phyloP scores from a whole-genome alignment of 53 echinoderm and acorn worm species.

The Astropecten irregularis region DNA sequence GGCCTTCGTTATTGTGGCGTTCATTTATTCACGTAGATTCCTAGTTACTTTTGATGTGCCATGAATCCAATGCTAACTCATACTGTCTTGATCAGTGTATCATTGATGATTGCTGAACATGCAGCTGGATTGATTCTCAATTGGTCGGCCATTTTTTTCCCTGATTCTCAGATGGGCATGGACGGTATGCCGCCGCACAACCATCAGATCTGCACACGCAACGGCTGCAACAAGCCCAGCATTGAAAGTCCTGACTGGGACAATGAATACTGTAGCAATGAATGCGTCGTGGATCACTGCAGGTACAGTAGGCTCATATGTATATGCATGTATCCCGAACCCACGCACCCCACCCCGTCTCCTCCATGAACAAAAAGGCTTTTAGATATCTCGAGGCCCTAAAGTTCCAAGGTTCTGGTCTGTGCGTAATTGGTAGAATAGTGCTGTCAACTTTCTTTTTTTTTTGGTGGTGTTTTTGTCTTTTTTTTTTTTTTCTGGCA shows the following conservation, averaged over 20 bases:
- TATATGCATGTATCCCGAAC: neutral
- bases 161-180: constrained; percentile 45
- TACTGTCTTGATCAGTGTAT: too few species aligned
- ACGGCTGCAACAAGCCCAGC: constrained; percentile 85
- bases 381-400: neutral
- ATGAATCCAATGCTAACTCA: too few species aligned
- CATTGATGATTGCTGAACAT: too few species aligned
- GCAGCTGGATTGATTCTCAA: too few species aligned
- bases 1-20: too few species aligned
- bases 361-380: neutral
- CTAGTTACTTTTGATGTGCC: too few species aligned
- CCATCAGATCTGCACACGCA: constrained; percentile 84
- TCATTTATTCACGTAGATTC: too few species aligned
- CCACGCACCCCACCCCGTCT: too few species aligned
- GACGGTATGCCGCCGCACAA: constrained; percentile 47
- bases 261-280: constrained; percentile 97
- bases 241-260: constrained; percentile 96
- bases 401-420: constrained; percentile 32
- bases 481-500: neutral
- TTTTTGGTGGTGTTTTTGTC: neutral
- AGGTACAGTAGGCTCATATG: constrained; percentile 59
- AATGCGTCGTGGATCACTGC: constrained; percentile 99
- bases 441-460: too few species aligned
- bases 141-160: too few species aligned
- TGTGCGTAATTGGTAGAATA: neutral